phyloP scores from a whole-genome alignment of 1,140 invertebrate species.

The Portunus trituberculatus region DNA sequence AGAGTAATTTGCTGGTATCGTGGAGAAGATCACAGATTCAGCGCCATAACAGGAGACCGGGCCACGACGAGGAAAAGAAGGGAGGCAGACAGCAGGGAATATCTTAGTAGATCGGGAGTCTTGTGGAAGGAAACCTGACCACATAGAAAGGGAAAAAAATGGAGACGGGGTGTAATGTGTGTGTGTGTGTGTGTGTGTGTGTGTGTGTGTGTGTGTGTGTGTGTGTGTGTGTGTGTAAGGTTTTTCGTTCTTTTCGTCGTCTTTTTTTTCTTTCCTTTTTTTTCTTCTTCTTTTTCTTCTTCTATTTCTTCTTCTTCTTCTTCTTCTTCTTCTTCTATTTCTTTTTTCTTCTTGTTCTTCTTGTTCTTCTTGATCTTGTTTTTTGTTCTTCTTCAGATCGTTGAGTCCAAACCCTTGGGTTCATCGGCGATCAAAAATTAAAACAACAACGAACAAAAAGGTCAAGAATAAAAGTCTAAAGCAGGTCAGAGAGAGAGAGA shows the following conservation, averaged over 20 bases:
- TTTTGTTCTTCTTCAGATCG: too few relatives aligned
- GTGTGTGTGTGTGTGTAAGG: neutral
- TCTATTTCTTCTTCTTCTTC: too few relatives aligned
- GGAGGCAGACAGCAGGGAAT: neutral
- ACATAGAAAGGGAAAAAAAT: neutral
- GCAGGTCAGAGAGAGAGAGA: neutral
- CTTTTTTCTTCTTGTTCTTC: too few relatives aligned
- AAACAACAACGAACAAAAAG: too few relatives aligned
- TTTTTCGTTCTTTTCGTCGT: neutral
- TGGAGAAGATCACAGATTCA: neutral
- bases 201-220: slow-evolving; percentile 20
- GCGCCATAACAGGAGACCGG: neutral
- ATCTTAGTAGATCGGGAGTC: neutral
- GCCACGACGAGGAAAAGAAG: neutral
- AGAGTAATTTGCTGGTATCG: neutral
- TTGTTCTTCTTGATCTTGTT: too few relatives aligned
- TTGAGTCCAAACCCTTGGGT: too few relatives aligned
- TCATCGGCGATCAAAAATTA: too few relatives aligned
- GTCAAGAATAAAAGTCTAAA: neutral
- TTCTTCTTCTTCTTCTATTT: too few relatives aligned
- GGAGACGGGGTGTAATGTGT: neutral
- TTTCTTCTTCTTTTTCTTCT: too few relatives aligned
- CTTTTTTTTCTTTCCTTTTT: too few relatives aligned
- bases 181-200: slow-evolving; percentile 11
- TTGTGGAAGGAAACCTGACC: neutral